Evolutionary conservation across 2,888 invertebrate species (phyloP).

Genomic region (Xylocampa areola): DNA sequence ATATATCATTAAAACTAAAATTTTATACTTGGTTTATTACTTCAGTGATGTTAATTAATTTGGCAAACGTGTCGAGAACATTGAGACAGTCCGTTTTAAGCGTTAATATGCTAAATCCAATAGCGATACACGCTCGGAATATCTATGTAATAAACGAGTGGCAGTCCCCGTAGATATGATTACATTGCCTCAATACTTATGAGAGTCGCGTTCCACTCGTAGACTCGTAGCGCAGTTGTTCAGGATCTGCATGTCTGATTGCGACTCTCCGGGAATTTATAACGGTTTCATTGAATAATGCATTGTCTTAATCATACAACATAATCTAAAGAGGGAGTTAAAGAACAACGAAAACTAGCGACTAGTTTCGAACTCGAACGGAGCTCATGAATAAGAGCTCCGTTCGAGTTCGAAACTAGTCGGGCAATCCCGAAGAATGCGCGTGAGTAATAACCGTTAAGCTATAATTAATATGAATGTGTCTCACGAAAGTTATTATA

Average conservation of each 20-base stretch:
- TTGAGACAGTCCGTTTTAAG: no score
- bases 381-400: no score
- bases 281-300: slow-evolving; percentile 38
- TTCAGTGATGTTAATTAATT: no score
- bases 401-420: no score
- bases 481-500: no score
- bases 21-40: no score
- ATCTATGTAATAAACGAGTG: not conserved
- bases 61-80: no score
- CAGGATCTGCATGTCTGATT: slow-evolving; percentile 48
- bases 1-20: no score
- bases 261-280: slow-evolving; percentile 24
- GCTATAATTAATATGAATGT: no score
- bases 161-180: not conserved
- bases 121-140: not conserved
- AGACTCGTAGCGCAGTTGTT: slow-evolving; percentile 5
- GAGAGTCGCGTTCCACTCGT: slow-evolving; percentile 27
- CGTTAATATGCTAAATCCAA: not conserved
- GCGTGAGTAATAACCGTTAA: no score
- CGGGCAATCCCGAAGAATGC: no score
- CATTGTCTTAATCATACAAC: slow-evolving; percentile 12
- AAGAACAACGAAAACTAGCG: not conserved
- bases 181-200: slow-evolving; percentile 20
- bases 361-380: no score
- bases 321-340: not conserved